Evolutionary conservation across 2,113 vertebrate genomes (phyloP).

Genomic region (Proteles cristata): DNA sequence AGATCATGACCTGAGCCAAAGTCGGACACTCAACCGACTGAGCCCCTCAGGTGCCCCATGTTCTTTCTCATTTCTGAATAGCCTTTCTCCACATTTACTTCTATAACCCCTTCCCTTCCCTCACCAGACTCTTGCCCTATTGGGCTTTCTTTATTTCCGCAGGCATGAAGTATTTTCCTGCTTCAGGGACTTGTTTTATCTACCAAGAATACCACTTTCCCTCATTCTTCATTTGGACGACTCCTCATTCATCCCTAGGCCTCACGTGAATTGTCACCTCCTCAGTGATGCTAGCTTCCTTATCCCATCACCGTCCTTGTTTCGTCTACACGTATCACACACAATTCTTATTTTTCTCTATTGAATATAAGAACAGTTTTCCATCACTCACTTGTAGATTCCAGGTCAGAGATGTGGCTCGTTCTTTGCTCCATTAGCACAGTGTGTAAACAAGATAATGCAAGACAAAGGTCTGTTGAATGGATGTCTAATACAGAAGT

Average conservation of each 20-base stretch:
- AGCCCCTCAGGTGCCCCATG: too few relatives aligned
- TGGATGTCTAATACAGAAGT: too few relatives aligned
- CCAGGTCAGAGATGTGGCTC: background rate
- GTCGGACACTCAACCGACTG: too few relatives aligned
- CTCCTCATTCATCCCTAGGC: background rate
- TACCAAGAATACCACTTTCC: background rate
- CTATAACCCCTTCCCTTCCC: background rate
- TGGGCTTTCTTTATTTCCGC: background rate
- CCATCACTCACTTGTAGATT: background rate
- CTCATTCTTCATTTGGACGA: background rate
- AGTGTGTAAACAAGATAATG: too few relatives aligned
- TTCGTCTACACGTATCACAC: background rate
- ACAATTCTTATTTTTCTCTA: background rate
- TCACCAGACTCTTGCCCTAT: background rate
- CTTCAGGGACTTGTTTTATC: background rate
- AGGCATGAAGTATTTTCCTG: background rate
- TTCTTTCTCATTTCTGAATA: background rate
- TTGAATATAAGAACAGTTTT: background rate
- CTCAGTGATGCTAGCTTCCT: background rate
- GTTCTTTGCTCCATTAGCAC: too few relatives aligned
- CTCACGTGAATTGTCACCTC: background rate
- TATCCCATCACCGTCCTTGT: background rate
- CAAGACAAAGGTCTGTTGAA: too few relatives aligned
- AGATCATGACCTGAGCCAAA: too few relatives aligned
- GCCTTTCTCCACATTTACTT: background rate